Percentiles rank a stretch among this genome's conserved stretches.
These are phyloP conservation scores for Tanytarsus gracilentus DNA, from an alignment of 2,888 invertebrate species.

Conservation along the genomic window DNA sequence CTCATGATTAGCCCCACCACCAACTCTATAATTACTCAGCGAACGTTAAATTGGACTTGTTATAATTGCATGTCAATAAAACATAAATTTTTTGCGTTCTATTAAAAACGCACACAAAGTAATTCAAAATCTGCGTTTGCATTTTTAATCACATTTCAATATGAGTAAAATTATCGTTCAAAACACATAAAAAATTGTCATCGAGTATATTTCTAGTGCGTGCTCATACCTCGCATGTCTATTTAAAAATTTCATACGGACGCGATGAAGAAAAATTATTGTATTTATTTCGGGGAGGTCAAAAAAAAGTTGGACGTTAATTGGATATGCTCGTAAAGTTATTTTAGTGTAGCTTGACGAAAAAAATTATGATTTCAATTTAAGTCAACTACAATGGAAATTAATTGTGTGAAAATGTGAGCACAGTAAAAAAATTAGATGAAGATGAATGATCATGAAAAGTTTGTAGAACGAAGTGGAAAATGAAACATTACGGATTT, in stretches of 20 bases:
- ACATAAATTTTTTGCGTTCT: neutral
- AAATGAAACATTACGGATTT: no score
- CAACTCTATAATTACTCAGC: constrained; percentile 10
- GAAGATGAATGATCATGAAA: no score
- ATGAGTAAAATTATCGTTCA: no score
- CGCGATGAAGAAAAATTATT: neutral
- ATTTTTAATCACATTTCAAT: constrained; percentile 1
- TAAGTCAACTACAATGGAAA: no score
- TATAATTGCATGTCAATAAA: constrained; percentile 23
- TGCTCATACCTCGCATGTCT: no score
- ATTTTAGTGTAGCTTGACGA: no score
- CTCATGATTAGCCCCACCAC: constrained; percentile 12
- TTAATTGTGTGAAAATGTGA: no score
- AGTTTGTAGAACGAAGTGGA: no score
- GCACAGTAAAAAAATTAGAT: no score
- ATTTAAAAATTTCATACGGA: neutral
- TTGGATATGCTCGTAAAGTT: constrained; percentile 8
- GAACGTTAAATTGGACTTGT: constrained; percentile 4
- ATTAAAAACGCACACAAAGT: neutral
- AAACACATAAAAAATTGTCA: no score
- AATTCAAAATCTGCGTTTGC: neutral
- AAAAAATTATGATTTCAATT: no score
- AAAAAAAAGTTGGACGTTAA: neutral
- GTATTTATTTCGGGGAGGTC: neutral
- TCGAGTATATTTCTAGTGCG: no score